These are phyloP conservation scores for Cryptoblepharus egeriae DNA, from an alignment of 2,797 vertebrate species.

Conservation along the genomic window DNA sequence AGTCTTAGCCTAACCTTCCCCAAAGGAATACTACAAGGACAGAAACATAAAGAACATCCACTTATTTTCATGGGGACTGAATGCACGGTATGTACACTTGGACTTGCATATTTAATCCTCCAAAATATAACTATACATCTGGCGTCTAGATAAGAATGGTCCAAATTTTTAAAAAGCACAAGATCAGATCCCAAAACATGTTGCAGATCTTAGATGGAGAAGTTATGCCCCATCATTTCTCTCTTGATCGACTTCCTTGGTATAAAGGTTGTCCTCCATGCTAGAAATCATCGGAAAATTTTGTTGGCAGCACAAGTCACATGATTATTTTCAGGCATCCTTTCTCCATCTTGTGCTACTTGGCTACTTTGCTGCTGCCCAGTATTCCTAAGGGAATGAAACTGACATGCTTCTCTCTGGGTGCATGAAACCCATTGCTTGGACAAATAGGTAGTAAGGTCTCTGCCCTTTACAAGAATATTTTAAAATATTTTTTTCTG, in stretches of 20 bases:
- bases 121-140: neutral
- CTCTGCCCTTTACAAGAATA: neutral
- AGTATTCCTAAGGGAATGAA: constrained; percentile 32
- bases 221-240: neutral
- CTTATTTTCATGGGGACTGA: neutral
- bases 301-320: neutral
- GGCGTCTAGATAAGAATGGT: neutral
- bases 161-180: neutral
- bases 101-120: neutral
- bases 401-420: neutral
- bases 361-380: constrained; percentile 11
- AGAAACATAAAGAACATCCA: neutral
- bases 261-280: neutral
- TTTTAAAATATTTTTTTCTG: constrained; percentile 23
- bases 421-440: neutral
- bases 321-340: neutral
- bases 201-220: neutral
- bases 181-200: neutral
- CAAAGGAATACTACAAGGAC: neutral
- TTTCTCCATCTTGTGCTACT: neutral
- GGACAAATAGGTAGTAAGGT: neutral
- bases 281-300: neutral
- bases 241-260: neutral
- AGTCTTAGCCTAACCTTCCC: neutral
- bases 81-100: neutral